phyloP scores from a whole-genome alignment of 2,797 vertebrate genomes.

The Sternotherus odoratus region DNA sequence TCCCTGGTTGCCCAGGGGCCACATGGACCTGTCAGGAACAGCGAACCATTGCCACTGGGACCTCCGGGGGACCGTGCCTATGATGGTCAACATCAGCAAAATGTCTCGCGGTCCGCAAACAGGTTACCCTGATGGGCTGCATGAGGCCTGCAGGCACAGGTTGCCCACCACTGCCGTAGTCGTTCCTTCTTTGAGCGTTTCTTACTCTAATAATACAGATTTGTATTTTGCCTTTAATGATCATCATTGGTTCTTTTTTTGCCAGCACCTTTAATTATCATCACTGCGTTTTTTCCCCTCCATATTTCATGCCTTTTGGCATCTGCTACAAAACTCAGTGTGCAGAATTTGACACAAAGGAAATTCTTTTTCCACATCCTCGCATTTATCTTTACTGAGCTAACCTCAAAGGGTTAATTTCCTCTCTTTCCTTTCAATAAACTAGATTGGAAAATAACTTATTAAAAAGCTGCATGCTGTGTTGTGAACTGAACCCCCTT shows the following conservation, averaged over 20 bases:
- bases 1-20: no score
- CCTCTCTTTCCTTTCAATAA: not conserved
- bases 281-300: not conserved
- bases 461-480: not conserved
- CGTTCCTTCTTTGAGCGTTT: not conserved
- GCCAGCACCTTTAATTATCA: rapidly evolving
- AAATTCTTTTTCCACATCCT: not conserved
- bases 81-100: no score
- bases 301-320: not conserved
- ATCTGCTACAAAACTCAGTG: not conserved
- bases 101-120: no score
- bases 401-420: not conserved
- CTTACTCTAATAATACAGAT: not conserved
- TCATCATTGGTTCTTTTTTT: not conserved
- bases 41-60: no score
- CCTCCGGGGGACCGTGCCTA: no score
- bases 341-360: not conserved
- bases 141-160: no score
- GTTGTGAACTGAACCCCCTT: not conserved
- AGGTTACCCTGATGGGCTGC: no score
- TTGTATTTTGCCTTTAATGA: not conserved
- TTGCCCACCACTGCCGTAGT: not conserved
- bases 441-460: not conserved
- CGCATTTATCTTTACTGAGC: not conserved
- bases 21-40: no score